Evolutionary conservation across 2,113 vertebrate genomes (phyloP).

Genomic region (Epinephelus moara): DNA sequence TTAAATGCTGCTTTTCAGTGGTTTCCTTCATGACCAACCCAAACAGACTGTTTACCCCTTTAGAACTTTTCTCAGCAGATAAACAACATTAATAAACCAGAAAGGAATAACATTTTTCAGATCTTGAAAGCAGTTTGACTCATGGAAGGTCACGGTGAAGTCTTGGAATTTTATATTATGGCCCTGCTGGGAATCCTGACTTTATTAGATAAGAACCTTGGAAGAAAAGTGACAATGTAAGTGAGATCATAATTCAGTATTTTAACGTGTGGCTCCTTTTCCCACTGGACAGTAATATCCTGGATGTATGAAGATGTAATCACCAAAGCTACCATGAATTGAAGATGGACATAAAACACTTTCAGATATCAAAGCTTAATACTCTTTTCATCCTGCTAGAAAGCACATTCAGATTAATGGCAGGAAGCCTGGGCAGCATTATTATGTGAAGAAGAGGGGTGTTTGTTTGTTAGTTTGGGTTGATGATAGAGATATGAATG

Average conservation of each 20-base stretch:
- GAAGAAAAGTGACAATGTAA: neutral
- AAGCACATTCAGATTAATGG: neutral
- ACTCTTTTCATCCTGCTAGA: neutral
- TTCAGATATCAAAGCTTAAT: neutral
- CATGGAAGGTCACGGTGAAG: conserved; percentile 26
- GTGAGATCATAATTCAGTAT: neutral
- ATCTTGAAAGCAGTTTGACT: conserved; percentile 33
- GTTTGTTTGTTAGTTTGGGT: neutral
- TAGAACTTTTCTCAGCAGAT: conserved; percentile 44
- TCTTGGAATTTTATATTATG: conserved; percentile 12
- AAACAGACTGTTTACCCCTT: conserved; percentile 40
- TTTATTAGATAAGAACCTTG: conserved; percentile 24
- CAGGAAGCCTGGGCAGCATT: neutral
- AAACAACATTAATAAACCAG: conserved; percentile 74
- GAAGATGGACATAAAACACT: neutral
- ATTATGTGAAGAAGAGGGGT: neutral
- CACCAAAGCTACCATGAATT: neutral
- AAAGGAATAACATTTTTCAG: conserved; percentile 23
- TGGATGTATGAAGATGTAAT: neutral
- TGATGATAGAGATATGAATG: neutral
- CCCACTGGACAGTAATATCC: neutral
- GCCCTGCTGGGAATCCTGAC: conserved; percentile 9
- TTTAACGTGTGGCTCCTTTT: neutral
- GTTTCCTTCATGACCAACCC: conserved; percentile 3
- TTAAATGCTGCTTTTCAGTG: neutral